phyloP scores from a whole-genome alignment of 2,113 vertebrate species.

The Salvelinus alpinus region DNA sequence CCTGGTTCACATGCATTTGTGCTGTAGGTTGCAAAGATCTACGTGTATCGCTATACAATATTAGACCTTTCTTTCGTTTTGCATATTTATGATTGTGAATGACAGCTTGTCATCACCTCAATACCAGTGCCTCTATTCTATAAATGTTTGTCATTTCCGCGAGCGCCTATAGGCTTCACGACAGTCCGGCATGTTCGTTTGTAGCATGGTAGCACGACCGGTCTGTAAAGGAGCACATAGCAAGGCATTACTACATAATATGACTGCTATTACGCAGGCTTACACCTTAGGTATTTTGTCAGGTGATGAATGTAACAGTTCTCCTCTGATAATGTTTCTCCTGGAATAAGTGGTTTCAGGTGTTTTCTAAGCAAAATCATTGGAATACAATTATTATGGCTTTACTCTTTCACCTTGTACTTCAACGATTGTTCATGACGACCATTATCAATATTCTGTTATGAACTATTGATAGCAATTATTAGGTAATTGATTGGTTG shows the following conservation, averaged over 20 bases:
- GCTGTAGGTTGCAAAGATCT: not conserved
- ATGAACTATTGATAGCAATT: no score
- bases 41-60: not conserved
- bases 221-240: not conserved
- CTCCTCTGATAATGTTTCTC: not conserved
- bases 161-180: not conserved
- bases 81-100: not conserved
- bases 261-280: not conserved
- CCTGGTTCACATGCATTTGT: not conserved
- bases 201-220: no score
- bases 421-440: no score
- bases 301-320: conserved; percentile 2
- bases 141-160: not conserved
- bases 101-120: not conserved
- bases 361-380: not conserved
- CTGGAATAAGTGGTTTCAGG: not conserved
- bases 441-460: no score
- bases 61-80: not conserved
- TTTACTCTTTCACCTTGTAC: no score
- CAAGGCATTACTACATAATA: not conserved
- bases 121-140: not conserved
- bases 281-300: not conserved
- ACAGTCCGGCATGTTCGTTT: not conserved
- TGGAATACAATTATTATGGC: not conserved
- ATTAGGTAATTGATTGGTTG: no score